Evolutionary conservation across 2,113 vertebrate genomes (phyloP).

Genomic region (Loxodonta africana): DNA sequence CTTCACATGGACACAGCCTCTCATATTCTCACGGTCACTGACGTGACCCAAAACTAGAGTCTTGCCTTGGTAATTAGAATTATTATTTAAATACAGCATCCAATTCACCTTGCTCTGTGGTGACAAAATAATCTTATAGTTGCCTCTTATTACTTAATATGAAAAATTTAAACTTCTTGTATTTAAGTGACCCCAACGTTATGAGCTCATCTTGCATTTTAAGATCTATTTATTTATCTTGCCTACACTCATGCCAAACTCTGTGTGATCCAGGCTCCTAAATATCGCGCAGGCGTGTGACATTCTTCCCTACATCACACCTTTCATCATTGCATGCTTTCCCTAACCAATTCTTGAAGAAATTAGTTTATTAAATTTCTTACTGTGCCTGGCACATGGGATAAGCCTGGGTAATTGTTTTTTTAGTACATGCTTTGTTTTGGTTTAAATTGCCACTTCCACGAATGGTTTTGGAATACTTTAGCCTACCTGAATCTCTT

Average conservation of each 20-base stretch:
- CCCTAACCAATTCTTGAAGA: not conserved
- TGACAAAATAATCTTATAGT: not conserved
- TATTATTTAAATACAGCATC: not conserved
- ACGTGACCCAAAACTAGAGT: no score
- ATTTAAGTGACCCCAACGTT: not conserved
- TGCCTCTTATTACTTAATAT: not conserved
- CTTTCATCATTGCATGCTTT: not conserved
- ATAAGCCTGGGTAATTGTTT: not conserved
- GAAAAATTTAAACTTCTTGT: not conserved
- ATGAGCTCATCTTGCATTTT: not conserved
- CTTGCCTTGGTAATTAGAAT: not conserved
- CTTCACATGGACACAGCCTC: not conserved
- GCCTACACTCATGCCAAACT: not conserved
- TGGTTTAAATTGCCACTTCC: not conserved
- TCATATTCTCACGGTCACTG: not conserved
- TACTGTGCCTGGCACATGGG: not conserved
- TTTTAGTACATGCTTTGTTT: not conserved
- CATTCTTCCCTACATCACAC: not conserved
- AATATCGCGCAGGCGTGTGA: not conserved
- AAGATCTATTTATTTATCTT: not conserved
- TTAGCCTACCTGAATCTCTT: not conserved
- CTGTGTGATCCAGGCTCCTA: not conserved
- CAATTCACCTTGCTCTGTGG: not conserved
- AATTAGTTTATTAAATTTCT: not conserved
- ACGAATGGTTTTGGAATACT: not conserved